Base-by-base conservation (phyloP, 2,888 invertebrate genomes). In the Stictocephala bisonia region DNA sequence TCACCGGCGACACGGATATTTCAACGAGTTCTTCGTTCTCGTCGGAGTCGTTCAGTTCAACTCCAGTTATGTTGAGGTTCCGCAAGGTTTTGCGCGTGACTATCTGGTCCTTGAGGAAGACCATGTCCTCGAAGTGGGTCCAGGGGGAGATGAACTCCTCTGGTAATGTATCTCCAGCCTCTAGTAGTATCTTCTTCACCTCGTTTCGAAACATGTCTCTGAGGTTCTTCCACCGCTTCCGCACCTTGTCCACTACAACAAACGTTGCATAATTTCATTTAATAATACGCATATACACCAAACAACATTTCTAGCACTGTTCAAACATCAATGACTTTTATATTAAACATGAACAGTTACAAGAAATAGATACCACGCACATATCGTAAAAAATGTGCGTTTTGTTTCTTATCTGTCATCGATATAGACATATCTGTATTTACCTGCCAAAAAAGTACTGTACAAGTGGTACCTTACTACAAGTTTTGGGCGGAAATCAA, bases 81-180 rank as follows among this genome's bases (percentile, higher is more conserved):
- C 56, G 67, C 2, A 51, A 22, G 50, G 72, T 64, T 72, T 69
- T 41, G 35, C 22, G 3, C 35, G 72, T 53, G 60, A 74, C 83
- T 3, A 84, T 84, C 76, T 84, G 84, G 6, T 84, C 83, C 75
- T 83, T 84, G n/a, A 84, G 80, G 72, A 84, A 84, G 24, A 82
- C 81, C 48, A 84, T 79, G 24, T 82, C 82, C 73, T 84, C 83
- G 77, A 82, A 84, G 71, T 84, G 83, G 35, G 82, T 83, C 84
- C 84, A 84, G 35, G 82, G 80, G 20, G 84, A 82, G n/a, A 82
- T 81, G 51, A 81, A 80, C 24, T 83, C 83, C 27, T 70, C 58
- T 51, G 58, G 76, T 1, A 64, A 27, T 15, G 44, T 26, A 18
- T 64, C 64, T 1, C 64, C 64, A 6, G 64, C 64, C 27, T 64